Evolutionary conservation across 2,888 invertebrate genomes (phyloP).

Genomic region (Pristionchus exspectatus): DNA sequence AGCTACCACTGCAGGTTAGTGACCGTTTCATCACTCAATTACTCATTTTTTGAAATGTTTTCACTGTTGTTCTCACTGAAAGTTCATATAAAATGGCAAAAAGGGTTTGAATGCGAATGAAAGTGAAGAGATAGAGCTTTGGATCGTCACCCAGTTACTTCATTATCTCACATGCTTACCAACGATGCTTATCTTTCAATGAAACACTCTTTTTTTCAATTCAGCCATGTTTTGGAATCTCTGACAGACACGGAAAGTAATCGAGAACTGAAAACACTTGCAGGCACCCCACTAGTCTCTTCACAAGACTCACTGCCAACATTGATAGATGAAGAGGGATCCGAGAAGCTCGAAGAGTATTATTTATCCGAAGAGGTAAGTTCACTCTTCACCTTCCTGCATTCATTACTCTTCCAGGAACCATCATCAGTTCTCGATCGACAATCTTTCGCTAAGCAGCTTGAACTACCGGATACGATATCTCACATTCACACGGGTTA

Average conservation of each 20-base stretch:
- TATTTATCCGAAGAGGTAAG: not conserved
- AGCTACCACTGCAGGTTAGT: slow-evolving; percentile 14
- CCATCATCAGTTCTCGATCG: not conserved
- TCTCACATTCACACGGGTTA: slow-evolving; percentile 1
- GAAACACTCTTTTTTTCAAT: no score
- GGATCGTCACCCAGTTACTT: no score
- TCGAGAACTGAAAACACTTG: not conserved
- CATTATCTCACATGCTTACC: no score
- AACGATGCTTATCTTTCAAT: no score
- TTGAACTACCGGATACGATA: not conserved
- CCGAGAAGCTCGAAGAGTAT: not conserved
- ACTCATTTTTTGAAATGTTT: no score
- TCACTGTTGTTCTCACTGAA: no score
- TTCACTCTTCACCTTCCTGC: not conserved
- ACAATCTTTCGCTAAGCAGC: not conserved
- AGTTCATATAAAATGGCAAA: no score
- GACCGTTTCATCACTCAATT: not conserved
- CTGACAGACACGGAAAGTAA: no score
- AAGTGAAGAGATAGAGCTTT: no score
- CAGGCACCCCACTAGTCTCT: not conserved
- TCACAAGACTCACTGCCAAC: not conserved
- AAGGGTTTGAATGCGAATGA: no score
- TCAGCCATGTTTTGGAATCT: no score
- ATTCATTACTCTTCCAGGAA: not conserved
- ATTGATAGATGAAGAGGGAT: not conserved